Conservation (phyloP, 2,888 invertebrate genomes). For the Homarus gammarus region DNA sequence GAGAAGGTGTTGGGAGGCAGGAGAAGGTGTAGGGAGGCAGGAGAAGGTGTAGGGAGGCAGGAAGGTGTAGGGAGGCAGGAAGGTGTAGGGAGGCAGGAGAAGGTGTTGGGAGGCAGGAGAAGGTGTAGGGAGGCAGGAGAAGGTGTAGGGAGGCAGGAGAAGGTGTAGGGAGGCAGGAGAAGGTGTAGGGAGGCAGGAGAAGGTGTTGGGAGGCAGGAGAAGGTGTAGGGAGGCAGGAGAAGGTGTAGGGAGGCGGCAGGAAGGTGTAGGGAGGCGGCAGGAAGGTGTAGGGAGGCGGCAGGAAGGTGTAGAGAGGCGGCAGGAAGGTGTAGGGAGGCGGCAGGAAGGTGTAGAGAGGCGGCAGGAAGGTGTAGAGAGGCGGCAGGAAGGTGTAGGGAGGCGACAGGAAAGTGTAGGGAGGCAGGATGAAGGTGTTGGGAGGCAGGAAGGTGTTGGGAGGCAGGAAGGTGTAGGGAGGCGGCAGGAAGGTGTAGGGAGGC, state of each 20-base stretch:
- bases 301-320: not conserved
- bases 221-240: not conserved
- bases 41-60: not conserved
- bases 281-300: no score
- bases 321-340: not conserved
- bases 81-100: no score
- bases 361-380: not conserved
- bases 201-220: no score
- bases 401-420: not conserved
- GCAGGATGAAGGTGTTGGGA: not conserved
- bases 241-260: not conserved
- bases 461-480: not conserved
- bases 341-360: no score
- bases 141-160: not conserved
- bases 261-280: not conserved
- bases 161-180: not conserved
- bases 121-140: not conserved
- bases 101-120: no score
- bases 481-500: not conserved
- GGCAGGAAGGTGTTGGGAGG: not conserved
- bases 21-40: not conserved
- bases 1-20: not conserved
- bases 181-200: not conserved
- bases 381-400: not conserved
- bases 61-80: not conserved